Base-by-base conservation (phyloP, 2,888 invertebrate genomes). In the Nephrotoma guestfalica region DNA sequence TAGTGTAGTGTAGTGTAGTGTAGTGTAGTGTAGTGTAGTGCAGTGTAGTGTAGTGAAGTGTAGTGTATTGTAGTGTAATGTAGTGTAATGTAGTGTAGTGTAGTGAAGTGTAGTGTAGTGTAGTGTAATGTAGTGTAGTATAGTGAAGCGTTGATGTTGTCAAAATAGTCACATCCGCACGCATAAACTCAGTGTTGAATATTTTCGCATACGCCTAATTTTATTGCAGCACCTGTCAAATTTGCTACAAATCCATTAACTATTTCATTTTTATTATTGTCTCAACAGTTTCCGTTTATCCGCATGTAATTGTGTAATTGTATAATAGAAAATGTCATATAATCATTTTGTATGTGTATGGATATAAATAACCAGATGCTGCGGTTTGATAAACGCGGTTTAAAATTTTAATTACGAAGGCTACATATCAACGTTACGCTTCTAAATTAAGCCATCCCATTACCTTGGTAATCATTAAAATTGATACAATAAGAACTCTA, bases 41-140 rank as follows among this genome's bases (percentile, higher is more conserved):
- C 4, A 83, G 15, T 83, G 83, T 83, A 83, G 15, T 83, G 83
- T 83, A 83, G 15, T 83, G 83, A 4, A 83, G 15, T 83, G 18
- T 83, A 40, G 15, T 83, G 40, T 41, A 86, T 4, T 86, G 86
- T 43, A 86, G n/a, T 86, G 86, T 47, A 86, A 41, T 84, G 84
- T 15, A 51, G 41, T 18, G 6, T 15, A 6, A 30, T 30, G 51
- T 9, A 51, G 57, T 86, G 41, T 1, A 86, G 41, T 51, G 30
- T 0, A 87, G 51, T 47, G 30, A 0, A 51, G 40, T 87, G 41
- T 30, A 30, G 30, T 30, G 30, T 30, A 30, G 30, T 30, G 30
- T 30, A 30, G 30, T 30, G 3, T 41, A 51, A 11, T 86, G 86
- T 86, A 86, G 51, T 47, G 51, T 51, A 86, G 51, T 30, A 3